Percentiles rank a stretch among this genome's conserved stretches.
Evolutionary conservation across 2,797 vertebrate genomes (phyloP).

Genomic region (Spizella passerina): DNA sequence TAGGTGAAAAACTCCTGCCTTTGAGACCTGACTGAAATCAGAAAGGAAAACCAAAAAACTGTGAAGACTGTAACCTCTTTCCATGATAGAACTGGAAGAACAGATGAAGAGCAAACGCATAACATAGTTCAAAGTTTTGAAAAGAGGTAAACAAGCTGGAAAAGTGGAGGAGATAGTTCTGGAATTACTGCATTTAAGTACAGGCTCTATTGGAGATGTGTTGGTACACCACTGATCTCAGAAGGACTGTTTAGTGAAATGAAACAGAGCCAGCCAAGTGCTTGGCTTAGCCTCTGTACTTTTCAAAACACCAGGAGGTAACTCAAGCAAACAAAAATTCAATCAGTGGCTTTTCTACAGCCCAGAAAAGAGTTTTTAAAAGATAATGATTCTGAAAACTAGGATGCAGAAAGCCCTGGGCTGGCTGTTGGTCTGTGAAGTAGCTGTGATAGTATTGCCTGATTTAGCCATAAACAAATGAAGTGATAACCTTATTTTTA

Average conservation of each 20-base stretch:
- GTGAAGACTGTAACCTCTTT: not conserved
- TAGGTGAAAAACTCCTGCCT: not conserved
- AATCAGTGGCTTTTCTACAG: not conserved
- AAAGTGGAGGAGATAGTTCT: not conserved
- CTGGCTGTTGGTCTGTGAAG: not conserved
- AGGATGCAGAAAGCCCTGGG: not conserved
- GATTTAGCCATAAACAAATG: not conserved
- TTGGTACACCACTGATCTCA: not conserved
- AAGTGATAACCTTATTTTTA: constrained; percentile 3
- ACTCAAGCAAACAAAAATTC: not conserved
- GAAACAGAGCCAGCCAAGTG: not conserved
- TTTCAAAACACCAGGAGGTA: not conserved
- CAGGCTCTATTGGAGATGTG: not conserved
- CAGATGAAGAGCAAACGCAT: not conserved
- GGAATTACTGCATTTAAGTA: not conserved
- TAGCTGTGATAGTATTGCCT: not conserved
- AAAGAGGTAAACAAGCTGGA: not conserved
- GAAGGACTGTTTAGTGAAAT: not conserved
- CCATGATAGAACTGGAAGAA: not conserved
- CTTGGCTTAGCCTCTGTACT: not conserved
- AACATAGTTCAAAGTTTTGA: not conserved
- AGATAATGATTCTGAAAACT: not conserved
- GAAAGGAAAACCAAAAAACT: not conserved
- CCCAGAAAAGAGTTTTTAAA: not conserved
- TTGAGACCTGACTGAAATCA: not conserved